Evolutionary conservation across 2,113 vertebrate genomes (phyloP), one percentile per base, ranked within the genome.

Genomic region (Tachysurus vachellii): DNA sequence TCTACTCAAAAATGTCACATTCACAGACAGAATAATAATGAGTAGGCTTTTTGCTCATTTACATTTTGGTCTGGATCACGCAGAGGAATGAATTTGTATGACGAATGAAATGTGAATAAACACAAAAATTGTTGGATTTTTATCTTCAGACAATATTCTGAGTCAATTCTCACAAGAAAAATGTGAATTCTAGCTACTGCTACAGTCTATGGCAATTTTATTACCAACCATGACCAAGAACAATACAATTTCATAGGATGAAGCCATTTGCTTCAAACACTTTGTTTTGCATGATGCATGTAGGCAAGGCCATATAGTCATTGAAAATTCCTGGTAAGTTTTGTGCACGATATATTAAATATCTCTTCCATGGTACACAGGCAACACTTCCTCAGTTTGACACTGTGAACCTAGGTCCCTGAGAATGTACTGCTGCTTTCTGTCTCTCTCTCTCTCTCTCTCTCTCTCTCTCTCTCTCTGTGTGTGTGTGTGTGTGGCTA

Each of bases 51-150:
- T 28, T 13, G 50, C 47, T 17, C 75, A 77, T 77, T 54, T 23
- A n/a, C 47, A 54, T 77, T 77, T 77, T 26, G 28, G 50, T 54
- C 75, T 86, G 90, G 91, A 91, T 90, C 90, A 89, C 87, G 88
- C 89, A 89, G 87, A 88, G 86, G 88, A 88, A 88, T 88, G 88
- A 88, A 86, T 17, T 36, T n/a, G 75, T 17, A 54, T 5, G 17
- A 77, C n/a, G 14, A 79, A 91, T 77, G 90, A 86, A 73, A 87
- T 79, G 82, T 75, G 66, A 53, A 5, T 28, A 16, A 54, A 68
- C 23, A 66, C 64, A 84, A n/a, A 61, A 47, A 28, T 28, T 54
- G 10, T 77, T 87, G 70, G 28, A 42, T 13, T 36, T 83, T 54
- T 12, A 83, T 71, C 21, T 26, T 84, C 68, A 84, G 68, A 57